Base-by-base conservation (phyloP, 2,113 vertebrate species). In the Nesogale talazaci region DNA sequence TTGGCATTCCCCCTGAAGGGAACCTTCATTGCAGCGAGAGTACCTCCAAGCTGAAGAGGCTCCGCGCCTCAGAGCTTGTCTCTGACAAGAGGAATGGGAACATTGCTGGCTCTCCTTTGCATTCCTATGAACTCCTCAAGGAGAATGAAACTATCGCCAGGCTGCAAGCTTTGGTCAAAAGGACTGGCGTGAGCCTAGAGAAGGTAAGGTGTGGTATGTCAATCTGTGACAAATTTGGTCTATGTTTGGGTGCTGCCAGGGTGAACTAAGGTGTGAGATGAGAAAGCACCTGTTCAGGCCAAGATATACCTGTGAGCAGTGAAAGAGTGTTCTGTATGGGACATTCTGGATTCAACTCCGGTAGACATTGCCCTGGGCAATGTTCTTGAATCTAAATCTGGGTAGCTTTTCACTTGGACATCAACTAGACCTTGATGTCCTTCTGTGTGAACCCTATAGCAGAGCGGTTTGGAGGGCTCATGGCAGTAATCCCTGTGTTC, bases 71-170 rank as follows among this genome's bases (percentile, higher is more conserved):
- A 10, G 99, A 99, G 83, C 94, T 99, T 93, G 98, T 98, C 89
- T 99, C 98, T 8, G 99, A 99, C 98, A 99, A 99, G 96, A 98
- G 98, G 94, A 99, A 99, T 38, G 99, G 99, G 56, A 99, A 99
- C 95, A 97, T 99, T 89, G 98, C 98, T 10, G 94, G 98, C 88
- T 99, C 99, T 0, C 98, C 99, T 27, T 98, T 99, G 94, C 99
- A 99, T 97, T 99, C 99, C 74, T 99, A 98, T 89, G 98, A 98
- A 86, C 98, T 99, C 87, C 98, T 99, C 92, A 99, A 99, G 97
- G 99, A 99, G 98, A 99, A 99, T 34, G 98, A 99, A 96, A 99
- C 99, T 14, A 99, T 99, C 6, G 99, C 99, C 91, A 98, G 99
- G 29, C 98, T 99, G 69, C 99, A 99, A 97, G 99, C 99, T 20